Evolutionary conservation across 2,113 vertebrate genomes (phyloP), one percentile per base, ranked within the genome.

Genomic region (Oreotragus oreotragus): DNA sequence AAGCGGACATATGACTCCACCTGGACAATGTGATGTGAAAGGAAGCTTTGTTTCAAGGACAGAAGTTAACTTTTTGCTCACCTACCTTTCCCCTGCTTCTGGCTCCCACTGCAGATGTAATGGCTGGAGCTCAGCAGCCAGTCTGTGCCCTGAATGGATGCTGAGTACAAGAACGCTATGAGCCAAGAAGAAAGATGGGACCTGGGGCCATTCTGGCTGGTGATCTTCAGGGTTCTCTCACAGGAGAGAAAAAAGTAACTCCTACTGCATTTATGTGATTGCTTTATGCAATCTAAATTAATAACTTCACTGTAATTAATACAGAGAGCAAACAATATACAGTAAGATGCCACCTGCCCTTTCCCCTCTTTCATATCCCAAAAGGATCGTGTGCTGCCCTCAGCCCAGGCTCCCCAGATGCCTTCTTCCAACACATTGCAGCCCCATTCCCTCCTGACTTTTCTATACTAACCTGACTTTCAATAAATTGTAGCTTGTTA

Each of bases 91-190:
- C 51, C 21, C 53, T 36, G 36, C 62, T 80, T 76, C 45, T 12
- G 11, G 39, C 57, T 77, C 57, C 73, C n/a, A 53, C 19, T 5
- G 2, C 16, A 73, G n/a, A 49, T 1, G 5, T 2, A 70, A n/a
- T 0, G 23, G 39, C 83, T n/a, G 28, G 51, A 36, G 21, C 1
- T n/a, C 0, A 0, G 55, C 53, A 47, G 14, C 30, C 88, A 62
- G 1, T 10, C 33, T 12, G 17, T 0, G 9, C 27, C 7, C 3
- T 1, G 39, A 70, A 3, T n/a, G 10, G 45, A n/a, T 1, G 13
- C 30, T 21, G 53, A 6, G 47, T 0, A 6, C 51, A 87, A 55
- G 7, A 58, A 87, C 66, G 51, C 25, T 23, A 27, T 6, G 30
- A 36, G 28, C 2, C 16, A 60, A 51, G 51, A 43, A 73, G 51